A percentile compares a stretch with the other conserved stretches of the same genome.
These are phyloP conservation scores for Eleutherodactylus coqui DNA, from an alignment of 2,797 vertebrate genomes.

Conservation along the genomic window DNA sequence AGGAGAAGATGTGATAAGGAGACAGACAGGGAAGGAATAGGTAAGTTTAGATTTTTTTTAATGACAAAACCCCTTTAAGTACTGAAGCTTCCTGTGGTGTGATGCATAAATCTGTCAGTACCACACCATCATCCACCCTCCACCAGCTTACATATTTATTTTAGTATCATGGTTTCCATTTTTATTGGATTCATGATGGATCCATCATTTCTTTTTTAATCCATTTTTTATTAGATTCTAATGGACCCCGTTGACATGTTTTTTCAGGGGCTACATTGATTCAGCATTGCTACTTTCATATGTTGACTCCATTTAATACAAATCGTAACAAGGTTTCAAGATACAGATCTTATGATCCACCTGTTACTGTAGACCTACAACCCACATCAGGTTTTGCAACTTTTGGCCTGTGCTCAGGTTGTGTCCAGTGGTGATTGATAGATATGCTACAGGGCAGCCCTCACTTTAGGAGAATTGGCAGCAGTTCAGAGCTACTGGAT, in stretches of 20 bases:
- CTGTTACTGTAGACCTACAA: conserved; percentile 2
- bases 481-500: conserved; percentile 41
- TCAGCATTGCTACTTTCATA: neutral
- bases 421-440: neutral
- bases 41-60: no score
- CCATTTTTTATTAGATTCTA: neutral
- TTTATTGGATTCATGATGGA: neutral
- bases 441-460: neutral
- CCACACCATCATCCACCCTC: no score
- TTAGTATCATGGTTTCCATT: neutral
- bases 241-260: neutral
- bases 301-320: neutral
- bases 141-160: no score
- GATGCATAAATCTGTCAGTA: no score
- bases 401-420: neutral
- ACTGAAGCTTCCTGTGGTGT: no score
- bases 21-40: no score
- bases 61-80: no score
- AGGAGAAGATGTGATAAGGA: no score
- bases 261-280: neutral
- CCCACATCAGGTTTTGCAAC: neutral
- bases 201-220: neutral
- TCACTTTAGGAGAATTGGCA: conserved; percentile 24
- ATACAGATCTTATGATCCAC: neutral
- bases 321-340: neutral